phyloP scores from a whole-genome alignment of 2,113 vertebrate genomes.

The Cariama cristata region DNA sequence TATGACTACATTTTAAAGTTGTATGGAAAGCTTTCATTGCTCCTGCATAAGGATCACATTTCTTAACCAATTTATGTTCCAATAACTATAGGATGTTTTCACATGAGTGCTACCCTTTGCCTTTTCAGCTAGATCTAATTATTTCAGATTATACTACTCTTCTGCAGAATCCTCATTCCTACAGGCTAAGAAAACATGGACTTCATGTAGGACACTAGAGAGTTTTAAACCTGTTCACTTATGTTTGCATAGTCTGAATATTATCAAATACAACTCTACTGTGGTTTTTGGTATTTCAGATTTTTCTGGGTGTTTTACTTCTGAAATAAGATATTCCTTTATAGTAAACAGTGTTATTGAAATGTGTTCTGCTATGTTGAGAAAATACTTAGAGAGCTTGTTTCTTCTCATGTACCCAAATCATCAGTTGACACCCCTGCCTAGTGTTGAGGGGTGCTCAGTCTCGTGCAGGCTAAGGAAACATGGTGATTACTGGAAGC shows the following conservation, averaged over 20 bases:
- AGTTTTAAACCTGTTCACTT: not conserved
- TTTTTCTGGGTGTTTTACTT: not conserved
- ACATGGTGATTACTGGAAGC: rapidly evolving
- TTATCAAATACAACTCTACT: not conserved
- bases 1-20: not conserved
- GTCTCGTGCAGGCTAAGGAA: not conserved
- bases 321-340: not conserved
- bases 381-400: not conserved
- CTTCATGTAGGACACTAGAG: not conserved
- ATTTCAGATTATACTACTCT: not conserved
- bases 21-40: not conserved
- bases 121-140: not conserved
- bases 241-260: not conserved
- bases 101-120: not conserved
- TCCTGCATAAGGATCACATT: not conserved
- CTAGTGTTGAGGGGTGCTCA: not conserved
- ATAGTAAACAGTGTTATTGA: not conserved
- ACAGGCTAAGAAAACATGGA: not conserved
- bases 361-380: not conserved
- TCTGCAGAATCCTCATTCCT: not conserved
- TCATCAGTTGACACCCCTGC: too few species aligned
- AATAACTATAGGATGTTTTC: not conserved
- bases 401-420: not conserved
- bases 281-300: not conserved
- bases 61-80: not conserved